A percentile compares a stretch with the other conserved stretches of the same genome.
Evolutionary conservation across 2,888 invertebrate species (phyloP).

Genomic region (Tigriopus californicus): DNA sequence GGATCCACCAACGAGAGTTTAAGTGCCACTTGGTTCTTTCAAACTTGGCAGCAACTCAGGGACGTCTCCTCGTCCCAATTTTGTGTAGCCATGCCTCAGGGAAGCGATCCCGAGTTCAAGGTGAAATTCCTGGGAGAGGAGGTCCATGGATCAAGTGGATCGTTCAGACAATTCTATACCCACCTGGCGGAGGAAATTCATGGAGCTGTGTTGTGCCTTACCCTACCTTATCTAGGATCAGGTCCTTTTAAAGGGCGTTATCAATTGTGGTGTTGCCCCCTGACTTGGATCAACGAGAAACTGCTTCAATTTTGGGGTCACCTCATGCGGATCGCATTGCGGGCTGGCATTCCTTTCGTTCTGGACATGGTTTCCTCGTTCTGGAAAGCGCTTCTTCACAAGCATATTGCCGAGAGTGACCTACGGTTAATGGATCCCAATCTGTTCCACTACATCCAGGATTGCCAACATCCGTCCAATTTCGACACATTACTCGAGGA

Average conservation of each 20-base stretch:
- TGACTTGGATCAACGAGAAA: slow-evolving; percentile 27
- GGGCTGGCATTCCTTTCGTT: slow-evolving; percentile 13
- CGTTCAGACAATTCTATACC: slow-evolving; percentile 28
- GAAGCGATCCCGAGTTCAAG: slow-evolving; percentile 29
- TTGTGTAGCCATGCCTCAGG: slow-evolving; percentile 27
- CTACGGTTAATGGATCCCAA: background rate
- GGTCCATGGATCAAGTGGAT: slow-evolving; percentile 29
- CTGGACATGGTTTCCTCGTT: slow-evolving; percentile 4
- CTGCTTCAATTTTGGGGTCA: slow-evolving; percentile 27
- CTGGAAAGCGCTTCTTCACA: background rate
- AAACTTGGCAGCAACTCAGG: slow-evolving; percentile 26
- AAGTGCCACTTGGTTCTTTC: slow-evolving; percentile 23
- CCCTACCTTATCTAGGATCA: slow-evolving; percentile 25
- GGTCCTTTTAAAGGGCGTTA: slow-evolving; percentile 24
- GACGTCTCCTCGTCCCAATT: slow-evolving; percentile 26
- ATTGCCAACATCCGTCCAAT: background rate
- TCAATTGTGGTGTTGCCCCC: slow-evolving; percentile 25
- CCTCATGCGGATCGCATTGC: slow-evolving; percentile 3
- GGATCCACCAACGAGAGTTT: slow-evolving; percentile 23
- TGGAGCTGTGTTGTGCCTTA: slow-evolving; percentile 23
- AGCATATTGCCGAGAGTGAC: background rate
- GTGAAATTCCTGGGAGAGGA: slow-evolving; percentile 28
- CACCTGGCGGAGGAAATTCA: slow-evolving; percentile 26
- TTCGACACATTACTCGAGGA: slow-evolving; percentile 9
- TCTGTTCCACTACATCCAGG: background rate